phyloP scores from a whole-genome alignment of 1,140 invertebrate genomes.

The Venturia canescens region DNA sequence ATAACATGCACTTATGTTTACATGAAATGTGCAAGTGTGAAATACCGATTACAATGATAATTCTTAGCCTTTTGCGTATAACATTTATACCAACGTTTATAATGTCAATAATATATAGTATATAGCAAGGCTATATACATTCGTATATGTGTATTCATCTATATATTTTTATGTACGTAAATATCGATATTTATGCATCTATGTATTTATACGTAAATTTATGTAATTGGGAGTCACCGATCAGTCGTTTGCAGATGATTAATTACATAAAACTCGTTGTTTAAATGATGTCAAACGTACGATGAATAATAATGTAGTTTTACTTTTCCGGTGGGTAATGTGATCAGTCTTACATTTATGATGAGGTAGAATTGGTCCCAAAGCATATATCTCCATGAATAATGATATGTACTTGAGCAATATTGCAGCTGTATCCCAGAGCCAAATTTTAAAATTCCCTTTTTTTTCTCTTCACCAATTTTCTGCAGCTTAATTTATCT shows the following conservation, averaged over 20 bases:
- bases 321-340: neutral
- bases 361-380: conserved; percentile 50
- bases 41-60: neutral
- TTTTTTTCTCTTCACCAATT: conserved; percentile 31
- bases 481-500: neutral
- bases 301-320: neutral
- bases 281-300: neutral
- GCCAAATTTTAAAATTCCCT: conserved; percentile 48
- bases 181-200: too few relatives aligned
- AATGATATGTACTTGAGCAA: conserved; percentile 61
- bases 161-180: too few relatives aligned
- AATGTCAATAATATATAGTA: conserved; percentile 46
- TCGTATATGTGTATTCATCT: too few relatives aligned
- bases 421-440: conserved; percentile 72
- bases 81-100: conserved; percentile 40
- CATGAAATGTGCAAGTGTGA: too few relatives aligned
- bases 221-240: conserved; percentile 4
- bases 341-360: conserved; percentile 27
- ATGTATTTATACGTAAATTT: conserved; percentile 9
- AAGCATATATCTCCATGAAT: conserved; percentile 41
- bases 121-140: too few relatives aligned
- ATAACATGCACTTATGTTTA: too few relatives aligned
- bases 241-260: conserved; percentile 18
- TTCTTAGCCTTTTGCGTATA: neutral
- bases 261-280: neutral